Evolutionary conservation across 2,797 vertebrate genomes (phyloP).

Genomic region (Sebastes kiyomatsui): DNA sequence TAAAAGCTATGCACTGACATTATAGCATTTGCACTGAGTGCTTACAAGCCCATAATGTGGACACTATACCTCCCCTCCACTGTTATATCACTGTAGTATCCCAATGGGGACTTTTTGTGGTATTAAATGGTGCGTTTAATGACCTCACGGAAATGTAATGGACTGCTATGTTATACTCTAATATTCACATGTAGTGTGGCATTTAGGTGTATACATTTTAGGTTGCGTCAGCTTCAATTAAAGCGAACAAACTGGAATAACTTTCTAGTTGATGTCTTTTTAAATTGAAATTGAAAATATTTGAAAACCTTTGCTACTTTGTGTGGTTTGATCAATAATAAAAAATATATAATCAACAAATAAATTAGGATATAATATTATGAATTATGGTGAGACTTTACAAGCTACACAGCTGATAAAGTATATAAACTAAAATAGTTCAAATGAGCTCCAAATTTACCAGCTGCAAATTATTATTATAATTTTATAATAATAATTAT

Average conservation of each 20-base stretch:
- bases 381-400: too few relatives aligned
- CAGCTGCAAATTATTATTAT: too few relatives aligned
- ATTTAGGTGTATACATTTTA: neutral
- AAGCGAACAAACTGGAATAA: neutral
- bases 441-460: too few relatives aligned
- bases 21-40: slow-evolving; percentile 19
- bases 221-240: neutral
- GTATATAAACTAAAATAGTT: too few relatives aligned
- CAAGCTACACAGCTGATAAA: too few relatives aligned
- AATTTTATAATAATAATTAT: too few relatives aligned
- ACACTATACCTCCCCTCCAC: neutral
- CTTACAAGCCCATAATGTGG: slow-evolving; percentile 35
- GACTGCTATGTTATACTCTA: neutral
- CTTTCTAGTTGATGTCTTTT: neutral
- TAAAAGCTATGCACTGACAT: slow-evolving; percentile 30
- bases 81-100: slow-evolving; percentile 28
- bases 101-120: slow-evolving; percentile 35
- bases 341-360: too few relatives aligned
- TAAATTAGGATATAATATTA: too few relatives aligned
- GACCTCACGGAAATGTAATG: slow-evolving; percentile 32
- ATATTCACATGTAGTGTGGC: neutral
- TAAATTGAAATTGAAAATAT: neutral
- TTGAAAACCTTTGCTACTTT: too few relatives aligned
- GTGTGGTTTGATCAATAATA: too few relatives aligned
- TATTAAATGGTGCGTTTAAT: slow-evolving; percentile 62